These are phyloP conservation scores for Drosophila suzukii DNA, from an alignment of 1,140 invertebrate species.

Conservation along the genomic window DNA sequence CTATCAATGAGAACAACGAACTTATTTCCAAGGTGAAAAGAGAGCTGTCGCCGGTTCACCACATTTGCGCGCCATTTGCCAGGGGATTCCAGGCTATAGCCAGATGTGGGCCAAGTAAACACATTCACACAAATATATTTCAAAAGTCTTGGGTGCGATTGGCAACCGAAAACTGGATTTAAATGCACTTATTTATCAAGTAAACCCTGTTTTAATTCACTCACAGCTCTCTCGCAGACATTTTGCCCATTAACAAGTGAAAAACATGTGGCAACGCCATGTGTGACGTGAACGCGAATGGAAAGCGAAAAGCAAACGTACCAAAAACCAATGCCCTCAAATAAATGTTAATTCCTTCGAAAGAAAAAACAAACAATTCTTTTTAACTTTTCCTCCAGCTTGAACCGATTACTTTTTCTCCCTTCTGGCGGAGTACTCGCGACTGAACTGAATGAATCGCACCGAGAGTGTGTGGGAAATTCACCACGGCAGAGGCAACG, in stretches of 20 bases:
- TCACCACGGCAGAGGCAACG: constrained; percentile 67
- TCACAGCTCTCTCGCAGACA: constrained; percentile 7
- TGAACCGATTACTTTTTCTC: neutral
- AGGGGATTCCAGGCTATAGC: constrained; percentile 21
- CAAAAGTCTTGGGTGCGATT: neutral
- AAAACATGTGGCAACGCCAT: constrained; percentile 72
- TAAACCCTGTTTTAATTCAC: constrained; percentile 1
- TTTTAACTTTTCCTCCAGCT: neutral
- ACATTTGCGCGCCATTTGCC: constrained; percentile 74
- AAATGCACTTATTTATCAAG: neutral
- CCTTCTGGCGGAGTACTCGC: constrained; percentile 5
- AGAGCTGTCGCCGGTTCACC: constrained; percentile 64
- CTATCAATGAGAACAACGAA: constrained; percentile 77
- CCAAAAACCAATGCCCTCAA: constrained; percentile 71
- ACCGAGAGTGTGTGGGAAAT: constrained; percentile 63
- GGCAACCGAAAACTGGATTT: too few relatives aligned
- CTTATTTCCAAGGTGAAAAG: constrained; percentile 64
- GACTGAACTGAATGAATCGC: constrained; percentile 60
- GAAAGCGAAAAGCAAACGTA: constrained; percentile 59
- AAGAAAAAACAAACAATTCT: constrained; percentile 30
- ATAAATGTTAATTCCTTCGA: constrained; percentile 27
- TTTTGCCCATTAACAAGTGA: constrained; percentile 20
- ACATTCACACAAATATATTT: constrained; percentile 5
- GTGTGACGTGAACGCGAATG: constrained; percentile 69
- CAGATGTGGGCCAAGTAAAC: constrained; percentile 26